A percentile compares a stretch with the other conserved stretches of the same genome.
These are phyloP conservation scores for Sycophaga agraensis DNA, from an alignment of 1,140 invertebrate species.

Conservation along the genomic window DNA sequence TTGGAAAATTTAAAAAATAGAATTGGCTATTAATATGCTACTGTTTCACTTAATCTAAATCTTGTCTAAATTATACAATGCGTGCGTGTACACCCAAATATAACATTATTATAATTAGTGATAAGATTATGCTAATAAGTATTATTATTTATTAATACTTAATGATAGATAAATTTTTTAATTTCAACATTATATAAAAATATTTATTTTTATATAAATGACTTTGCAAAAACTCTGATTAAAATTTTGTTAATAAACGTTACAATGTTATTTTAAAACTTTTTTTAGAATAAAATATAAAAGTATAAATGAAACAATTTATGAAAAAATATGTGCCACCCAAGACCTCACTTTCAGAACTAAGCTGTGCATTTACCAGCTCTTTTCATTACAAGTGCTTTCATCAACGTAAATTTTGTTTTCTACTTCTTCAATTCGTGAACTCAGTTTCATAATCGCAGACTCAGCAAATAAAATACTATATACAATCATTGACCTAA, in stretches of 20 bases:
- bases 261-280: not conserved
- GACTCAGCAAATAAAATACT: slow-evolving; percentile 6
- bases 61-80: no score
- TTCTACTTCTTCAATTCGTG: slow-evolving; percentile 8
- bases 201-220: no score
- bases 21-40: no score
- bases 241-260: not conserved
- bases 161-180: no score
- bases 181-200: no score
- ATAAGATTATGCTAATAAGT: no score
- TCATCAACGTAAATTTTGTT: not conserved
- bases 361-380: not conserved
- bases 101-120: no score
- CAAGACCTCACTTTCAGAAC: not conserved
- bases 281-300: not conserved
- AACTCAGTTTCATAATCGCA: not conserved
- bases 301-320: not conserved
- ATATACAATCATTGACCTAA: not conserved
- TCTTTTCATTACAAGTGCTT: not conserved
- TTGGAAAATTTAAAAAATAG: no score
- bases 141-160: no score
- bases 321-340: not conserved
- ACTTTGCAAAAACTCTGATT: no score
- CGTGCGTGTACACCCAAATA: no score
- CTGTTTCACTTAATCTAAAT: no score